Conservation (phyloP, 2,797 vertebrate genomes). For the Florisuga fusca region DNA sequence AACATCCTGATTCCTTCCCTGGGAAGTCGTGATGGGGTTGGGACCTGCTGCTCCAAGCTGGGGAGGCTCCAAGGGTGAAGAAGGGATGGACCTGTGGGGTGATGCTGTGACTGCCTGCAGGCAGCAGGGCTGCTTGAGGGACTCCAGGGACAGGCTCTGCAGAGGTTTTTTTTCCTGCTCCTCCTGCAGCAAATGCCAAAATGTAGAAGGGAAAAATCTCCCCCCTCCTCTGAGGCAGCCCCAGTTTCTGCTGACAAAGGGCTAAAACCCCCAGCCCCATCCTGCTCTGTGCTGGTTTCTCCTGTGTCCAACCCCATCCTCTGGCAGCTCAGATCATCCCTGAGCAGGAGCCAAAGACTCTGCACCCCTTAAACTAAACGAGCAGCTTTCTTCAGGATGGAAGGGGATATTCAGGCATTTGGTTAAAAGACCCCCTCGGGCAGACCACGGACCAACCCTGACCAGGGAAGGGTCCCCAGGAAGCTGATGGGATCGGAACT, state of each 20-base stretch:
- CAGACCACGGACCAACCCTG: not conserved
- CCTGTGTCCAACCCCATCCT: accelerated
- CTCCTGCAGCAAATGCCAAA: conserved; percentile 3
- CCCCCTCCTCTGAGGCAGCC: not conserved
- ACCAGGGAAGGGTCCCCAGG: not conserved
- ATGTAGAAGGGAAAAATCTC: conserved; percentile 1
- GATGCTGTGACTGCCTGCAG: not conserved
- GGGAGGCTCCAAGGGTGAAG: not conserved
- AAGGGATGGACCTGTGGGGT: not conserved
- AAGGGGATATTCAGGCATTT: not conserved
- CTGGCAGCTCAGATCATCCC: not conserved
- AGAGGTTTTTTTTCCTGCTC: not conserved
- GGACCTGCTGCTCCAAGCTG: not conserved
- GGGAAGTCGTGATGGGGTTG: accelerated
- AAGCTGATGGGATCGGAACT: not conserved
- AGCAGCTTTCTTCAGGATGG: not conserved
- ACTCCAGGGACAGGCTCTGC: not conserved
- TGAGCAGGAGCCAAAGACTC: accelerated
- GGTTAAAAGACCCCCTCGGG: not conserved
- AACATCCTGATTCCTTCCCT: not conserved
- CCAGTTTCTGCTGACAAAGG: conserved; percentile 44
- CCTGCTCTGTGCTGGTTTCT: not conserved
- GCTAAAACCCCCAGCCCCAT: conserved; percentile 21
- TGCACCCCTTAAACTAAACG: not conserved
- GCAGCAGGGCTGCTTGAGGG: not conserved